A percentile compares a stretch with the other conserved stretches of the same genome.
phyloP scores from a whole-genome alignment of 2,797 vertebrate genomes.

The Microchirus variegatus region DNA sequence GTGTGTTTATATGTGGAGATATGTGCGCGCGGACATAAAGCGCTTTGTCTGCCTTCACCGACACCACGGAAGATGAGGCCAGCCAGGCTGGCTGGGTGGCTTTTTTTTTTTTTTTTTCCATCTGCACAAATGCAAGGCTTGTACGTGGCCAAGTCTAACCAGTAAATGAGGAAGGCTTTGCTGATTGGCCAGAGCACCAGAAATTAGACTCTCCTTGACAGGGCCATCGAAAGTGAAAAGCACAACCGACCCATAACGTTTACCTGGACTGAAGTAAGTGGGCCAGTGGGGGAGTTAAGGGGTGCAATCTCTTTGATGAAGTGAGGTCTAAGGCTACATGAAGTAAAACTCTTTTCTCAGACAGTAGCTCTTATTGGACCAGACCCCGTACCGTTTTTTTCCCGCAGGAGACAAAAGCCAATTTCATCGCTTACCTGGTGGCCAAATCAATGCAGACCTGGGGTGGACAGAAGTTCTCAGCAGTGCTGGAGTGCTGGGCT shows the following conservation, averaged over 20 bases:
- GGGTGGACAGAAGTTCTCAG: conserved; percentile 39
- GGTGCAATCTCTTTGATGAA: conserved; percentile 51
- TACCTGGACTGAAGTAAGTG: conserved; percentile 37
- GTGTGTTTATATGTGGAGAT: conserved; percentile 81
- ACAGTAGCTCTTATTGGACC: conserved; percentile 52
- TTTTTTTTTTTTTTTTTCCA: conserved; percentile 50
- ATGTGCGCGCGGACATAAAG: conserved; percentile 89
- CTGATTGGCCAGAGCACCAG: conserved; percentile 61
- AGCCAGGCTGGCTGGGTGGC: conserved; percentile 33
- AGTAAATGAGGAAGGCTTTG: conserved; percentile 73
- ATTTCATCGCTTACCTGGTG: conserved; percentile 70
- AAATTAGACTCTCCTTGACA: conserved; percentile 62
- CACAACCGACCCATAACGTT: conserved; percentile 42
- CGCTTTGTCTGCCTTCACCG: conserved; percentile 87
- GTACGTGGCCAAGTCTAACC: conserved; percentile 60
- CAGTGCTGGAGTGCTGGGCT: conserved; percentile 10
- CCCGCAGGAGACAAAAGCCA: conserved; percentile 65
- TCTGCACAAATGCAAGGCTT: conserved; percentile 65
- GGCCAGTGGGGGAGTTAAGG: conserved; percentile 43
- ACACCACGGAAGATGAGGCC: conserved; percentile 71
- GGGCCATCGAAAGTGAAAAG: conserved; percentile 52
- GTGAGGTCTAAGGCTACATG: conserved; percentile 38
- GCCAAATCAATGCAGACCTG: conserved; percentile 70
- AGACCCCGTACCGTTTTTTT: conserved; percentile 44
- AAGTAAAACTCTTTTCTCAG: conserved; percentile 40